These are phyloP conservation scores for Lycorma delicatula DNA, from an alignment of 1,140 invertebrate species.

Conservation along the genomic window DNA sequence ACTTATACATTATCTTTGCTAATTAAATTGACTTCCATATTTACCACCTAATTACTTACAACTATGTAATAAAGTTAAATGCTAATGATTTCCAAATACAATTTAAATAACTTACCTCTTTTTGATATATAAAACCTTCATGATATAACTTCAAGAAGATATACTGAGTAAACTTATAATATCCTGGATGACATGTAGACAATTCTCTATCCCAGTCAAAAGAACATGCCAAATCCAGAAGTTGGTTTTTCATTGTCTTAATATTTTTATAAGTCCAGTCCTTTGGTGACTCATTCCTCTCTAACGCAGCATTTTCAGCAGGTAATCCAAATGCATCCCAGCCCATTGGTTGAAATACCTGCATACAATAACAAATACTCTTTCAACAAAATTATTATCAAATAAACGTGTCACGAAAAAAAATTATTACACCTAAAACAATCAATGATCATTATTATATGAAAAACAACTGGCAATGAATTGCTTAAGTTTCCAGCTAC, in stretches of 20 bases:
- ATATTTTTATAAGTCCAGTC: slow-evolving; percentile 91
- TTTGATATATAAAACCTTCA: slow-evolving; percentile 76
- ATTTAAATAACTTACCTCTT: slow-evolving; percentile 53
- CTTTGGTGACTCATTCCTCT: slow-evolving; percentile 64
- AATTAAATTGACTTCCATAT: too few relatives aligned
- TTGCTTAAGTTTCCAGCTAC: too few relatives aligned
- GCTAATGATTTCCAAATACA: too few relatives aligned
- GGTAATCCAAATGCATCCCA: slow-evolving; percentile 99
- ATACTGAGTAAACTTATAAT: slow-evolving; percentile 92
- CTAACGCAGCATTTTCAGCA: slow-evolving; percentile 96
- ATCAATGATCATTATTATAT: background rate
- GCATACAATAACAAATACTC: slow-evolving; percentile 25
- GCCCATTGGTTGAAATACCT: slow-evolving; percentile 93
- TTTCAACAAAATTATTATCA: background rate
- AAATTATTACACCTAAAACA: background rate
- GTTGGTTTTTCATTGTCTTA: slow-evolving; percentile 77
- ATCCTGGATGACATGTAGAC: slow-evolving; percentile 63
- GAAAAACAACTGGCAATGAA: background rate
- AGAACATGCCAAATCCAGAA: slow-evolving; percentile 67
- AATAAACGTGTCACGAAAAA: background rate
- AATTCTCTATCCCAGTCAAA: slow-evolving; percentile 94
- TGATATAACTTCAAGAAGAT: slow-evolving; percentile 88
- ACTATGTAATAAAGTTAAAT: too few relatives aligned
- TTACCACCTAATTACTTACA: too few relatives aligned
- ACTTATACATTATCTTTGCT: too few relatives aligned